Percentiles rank a stretch among this genome's conserved stretches.
Evolutionary conservation across 2,888 invertebrate species (phyloP).

Genomic region (Sialis lutaria): DNA sequence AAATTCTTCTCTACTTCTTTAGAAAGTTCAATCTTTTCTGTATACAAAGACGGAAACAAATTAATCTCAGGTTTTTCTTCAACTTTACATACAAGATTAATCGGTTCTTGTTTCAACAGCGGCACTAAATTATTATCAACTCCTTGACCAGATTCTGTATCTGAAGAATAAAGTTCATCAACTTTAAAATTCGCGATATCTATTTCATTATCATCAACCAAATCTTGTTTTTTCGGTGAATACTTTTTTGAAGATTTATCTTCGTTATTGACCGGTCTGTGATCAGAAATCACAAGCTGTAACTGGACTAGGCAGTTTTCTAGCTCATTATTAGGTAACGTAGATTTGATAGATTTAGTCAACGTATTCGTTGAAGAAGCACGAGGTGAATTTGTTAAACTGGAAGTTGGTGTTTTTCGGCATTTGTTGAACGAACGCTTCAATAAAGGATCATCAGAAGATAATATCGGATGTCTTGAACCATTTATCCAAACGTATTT

Average conservation of each 20-base stretch:
- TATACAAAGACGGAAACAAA: background rate
- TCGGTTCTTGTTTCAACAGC: background rate
- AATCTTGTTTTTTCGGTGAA: too few species aligned
- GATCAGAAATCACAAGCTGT: slow-evolving; percentile 2
- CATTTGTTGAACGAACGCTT: slow-evolving; percentile 13
- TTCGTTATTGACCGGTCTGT: background rate
- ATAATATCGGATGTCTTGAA: slow-evolving; percentile 48
- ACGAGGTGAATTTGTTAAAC: slow-evolving; percentile 3
- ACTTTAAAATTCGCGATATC: background rate
- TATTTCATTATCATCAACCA: background rate
- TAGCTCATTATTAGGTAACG: background rate
- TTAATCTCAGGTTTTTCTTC: background rate
- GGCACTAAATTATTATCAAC: background rate
- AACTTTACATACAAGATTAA: background rate
- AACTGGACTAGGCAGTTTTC: slow-evolving; percentile 3
- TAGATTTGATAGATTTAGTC: background rate
- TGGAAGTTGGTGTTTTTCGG: slow-evolving; percentile 4
- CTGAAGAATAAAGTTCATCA: background rate
- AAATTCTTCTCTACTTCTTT: slow-evolving; percentile 18
- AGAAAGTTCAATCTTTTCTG: background rate
- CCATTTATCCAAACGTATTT: slow-evolving; percentile 52
- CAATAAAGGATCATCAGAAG: slow-evolving; percentile 37
- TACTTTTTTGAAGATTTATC: background rate
- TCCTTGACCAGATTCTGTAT: background rate
- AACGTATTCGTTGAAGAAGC: slow-evolving; percentile 1